A percentile compares a stretch with the other conserved stretches of the same genome.
Conservation (phyloP, 2,888 invertebrate species). For the Nomada flava region DNA sequence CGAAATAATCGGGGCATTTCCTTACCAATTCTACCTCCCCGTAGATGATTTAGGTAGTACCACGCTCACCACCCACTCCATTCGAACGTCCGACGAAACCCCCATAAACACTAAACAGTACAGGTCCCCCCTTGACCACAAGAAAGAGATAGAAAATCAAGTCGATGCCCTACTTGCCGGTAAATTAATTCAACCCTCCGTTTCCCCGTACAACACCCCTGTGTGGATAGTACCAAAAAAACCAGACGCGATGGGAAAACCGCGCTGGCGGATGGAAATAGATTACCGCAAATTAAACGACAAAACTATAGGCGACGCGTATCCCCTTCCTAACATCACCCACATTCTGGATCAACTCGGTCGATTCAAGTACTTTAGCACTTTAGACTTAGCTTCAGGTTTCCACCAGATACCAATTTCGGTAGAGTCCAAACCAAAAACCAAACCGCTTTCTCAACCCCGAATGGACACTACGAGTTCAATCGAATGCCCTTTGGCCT, state of each 20-base stretch:
- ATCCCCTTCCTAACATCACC: neutral
- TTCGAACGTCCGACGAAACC: neutral
- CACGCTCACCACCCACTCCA: neutral
- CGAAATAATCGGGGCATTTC: neutral
- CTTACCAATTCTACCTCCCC: slow-evolving; percentile 6
- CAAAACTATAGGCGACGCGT: neutral
- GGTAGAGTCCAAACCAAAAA: no score
- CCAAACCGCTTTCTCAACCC: no score
- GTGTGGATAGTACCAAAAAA: neutral
- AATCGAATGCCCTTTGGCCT: slow-evolving; percentile 31
- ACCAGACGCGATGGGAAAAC: neutral
- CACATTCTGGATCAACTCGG: neutral
- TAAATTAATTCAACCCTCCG: neutral
- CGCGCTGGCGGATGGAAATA: neutral
- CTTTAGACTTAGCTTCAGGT: no score
- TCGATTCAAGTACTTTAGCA: neutral
- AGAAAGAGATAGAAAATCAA: neutral
- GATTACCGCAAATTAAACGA: neutral
- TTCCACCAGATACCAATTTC: no score
- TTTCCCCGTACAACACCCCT: neutral
- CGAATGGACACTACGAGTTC: neutral
- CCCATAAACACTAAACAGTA: slow-evolving; percentile 1
- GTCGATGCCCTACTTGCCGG: neutral
- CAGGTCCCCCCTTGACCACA: neutral
- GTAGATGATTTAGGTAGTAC: neutral